Base-by-base conservation (phyloP, 2,797 vertebrate species). In the Chelon auratus region DNA sequence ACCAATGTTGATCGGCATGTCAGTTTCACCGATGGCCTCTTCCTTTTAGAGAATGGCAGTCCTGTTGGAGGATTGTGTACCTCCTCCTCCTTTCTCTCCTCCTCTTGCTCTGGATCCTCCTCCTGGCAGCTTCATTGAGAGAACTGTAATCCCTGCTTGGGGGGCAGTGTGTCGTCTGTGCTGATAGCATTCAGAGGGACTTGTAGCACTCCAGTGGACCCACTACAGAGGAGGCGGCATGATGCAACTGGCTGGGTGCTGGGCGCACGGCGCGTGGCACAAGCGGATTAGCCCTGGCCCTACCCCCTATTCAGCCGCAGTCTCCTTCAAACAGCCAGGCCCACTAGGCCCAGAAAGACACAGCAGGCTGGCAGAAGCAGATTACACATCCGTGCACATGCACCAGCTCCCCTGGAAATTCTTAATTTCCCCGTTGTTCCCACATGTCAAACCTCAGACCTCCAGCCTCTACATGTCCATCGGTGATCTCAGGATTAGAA, bases 131-230 rank as follows among this genome's bases (percentile, higher is more conserved):
- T 85, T 87, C 88, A 83, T 91, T 93, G 89, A 91, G 89, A 84
- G 81, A 80, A 72, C 85, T 84, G 86, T 94, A 94, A 95, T 95
- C 93, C 80, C 75, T 83, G 89, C 93, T 93, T 83, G 89, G 85
- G 89, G 92, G 92, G 91, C 89, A 80, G 83, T 68, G 90, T 92
- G 93, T 90, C 91, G 86, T 88, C 84, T 90, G 88, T 92, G 89
- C 92, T 91, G 93, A 94, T 95, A 94, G 92, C 92, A 93, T 94
- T 94, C 90, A 93, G 78, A 65, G 68, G 82, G 81, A 86, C 87
- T 78, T 91, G 92, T 91, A 87, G 82, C 70, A 68, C 87, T 86
- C 89, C 87, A 85, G 74, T 89, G 86, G 87, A 88, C 86, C 80
- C 78, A 89, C 87, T 85, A 90, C 88, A 90, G 87, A 91, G 87